These are phyloP conservation scores for Lynx canadensis DNA, from an alignment of 2,113 vertebrate genomes.

Conservation along the genomic window DNA sequence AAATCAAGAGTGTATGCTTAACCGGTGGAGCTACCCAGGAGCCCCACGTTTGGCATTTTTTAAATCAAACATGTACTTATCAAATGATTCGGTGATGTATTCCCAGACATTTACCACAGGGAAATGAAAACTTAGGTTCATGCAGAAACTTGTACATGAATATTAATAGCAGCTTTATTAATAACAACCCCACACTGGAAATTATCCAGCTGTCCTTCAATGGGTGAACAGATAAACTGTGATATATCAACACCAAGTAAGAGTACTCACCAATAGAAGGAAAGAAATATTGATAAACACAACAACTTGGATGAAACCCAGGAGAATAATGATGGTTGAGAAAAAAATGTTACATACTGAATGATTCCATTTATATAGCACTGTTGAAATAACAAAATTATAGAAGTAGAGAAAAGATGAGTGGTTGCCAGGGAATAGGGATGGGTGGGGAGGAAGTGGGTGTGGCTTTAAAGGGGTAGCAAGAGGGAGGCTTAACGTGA, in stretches of 20 bases:
- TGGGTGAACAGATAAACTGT: neutral
- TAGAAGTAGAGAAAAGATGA: neutral
- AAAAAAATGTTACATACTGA: neutral
- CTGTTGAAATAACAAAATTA: conserved; percentile 28
- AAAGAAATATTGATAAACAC: neutral
- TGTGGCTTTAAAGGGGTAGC: neutral
- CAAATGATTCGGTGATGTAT: neutral
- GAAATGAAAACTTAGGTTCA: neutral
- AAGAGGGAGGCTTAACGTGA: neutral
- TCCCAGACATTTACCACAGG: conserved; percentile 8
- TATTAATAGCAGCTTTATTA: neutral
- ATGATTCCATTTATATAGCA: neutral
- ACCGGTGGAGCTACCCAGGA: no score
- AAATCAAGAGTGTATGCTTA: no score
- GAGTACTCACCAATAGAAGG: neutral
- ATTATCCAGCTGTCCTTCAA: neutral
- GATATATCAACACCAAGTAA: neutral
- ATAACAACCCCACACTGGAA: neutral
- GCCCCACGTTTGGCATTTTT: neutral
- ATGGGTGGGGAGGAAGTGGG: neutral
- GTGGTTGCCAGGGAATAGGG: neutral
- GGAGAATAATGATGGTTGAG: neutral
- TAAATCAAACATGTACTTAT: conserved; percentile 20
- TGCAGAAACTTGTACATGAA: conserved; percentile 3
- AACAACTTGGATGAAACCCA: neutral